Evolutionary conservation across 2,797 vertebrate species (phyloP).

Genomic region (Taeniopygia guttata): DNA sequence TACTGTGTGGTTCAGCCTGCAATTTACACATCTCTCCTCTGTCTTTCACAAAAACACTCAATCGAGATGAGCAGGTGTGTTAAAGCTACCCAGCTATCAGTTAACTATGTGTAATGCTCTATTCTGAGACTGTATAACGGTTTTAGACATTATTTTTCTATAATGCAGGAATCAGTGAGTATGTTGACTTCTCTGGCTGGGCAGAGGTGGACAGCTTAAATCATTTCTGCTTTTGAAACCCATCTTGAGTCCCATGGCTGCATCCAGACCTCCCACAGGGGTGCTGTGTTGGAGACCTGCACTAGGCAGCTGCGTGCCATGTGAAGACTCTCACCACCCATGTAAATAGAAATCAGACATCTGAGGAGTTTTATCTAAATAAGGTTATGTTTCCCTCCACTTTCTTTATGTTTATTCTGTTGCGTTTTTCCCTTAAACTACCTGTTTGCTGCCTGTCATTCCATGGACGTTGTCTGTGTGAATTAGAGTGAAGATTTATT

Average conservation of each 20-base stretch:
- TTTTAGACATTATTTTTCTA: neutral
- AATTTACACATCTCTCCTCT: neutral
- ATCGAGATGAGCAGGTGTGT: neutral
- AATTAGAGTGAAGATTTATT: neutral
- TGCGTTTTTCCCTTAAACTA: neutral
- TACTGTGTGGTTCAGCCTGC: neutral
- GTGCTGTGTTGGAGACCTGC: neutral
- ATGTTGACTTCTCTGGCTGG: neutral
- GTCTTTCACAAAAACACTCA: neutral
- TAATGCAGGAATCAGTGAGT: neutral
- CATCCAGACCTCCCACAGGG: rapidly evolving
- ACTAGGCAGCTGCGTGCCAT: rapidly evolving
- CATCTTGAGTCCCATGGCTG: neutral
- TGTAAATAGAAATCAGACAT: neutral
- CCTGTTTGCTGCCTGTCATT: neutral
- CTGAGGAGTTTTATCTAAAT: neutral
- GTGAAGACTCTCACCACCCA: neutral
- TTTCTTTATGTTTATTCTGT: neutral
- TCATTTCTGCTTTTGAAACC: neutral
- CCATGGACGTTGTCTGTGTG: neutral
- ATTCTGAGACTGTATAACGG: neutral
- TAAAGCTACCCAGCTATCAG: neutral
- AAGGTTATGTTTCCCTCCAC: neutral
- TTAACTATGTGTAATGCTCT: neutral
- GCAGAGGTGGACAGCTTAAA: neutral